Evolutionary conservation across 2,797 vertebrate genomes (phyloP).

Genomic region (Myripristis jacobus): DNA sequence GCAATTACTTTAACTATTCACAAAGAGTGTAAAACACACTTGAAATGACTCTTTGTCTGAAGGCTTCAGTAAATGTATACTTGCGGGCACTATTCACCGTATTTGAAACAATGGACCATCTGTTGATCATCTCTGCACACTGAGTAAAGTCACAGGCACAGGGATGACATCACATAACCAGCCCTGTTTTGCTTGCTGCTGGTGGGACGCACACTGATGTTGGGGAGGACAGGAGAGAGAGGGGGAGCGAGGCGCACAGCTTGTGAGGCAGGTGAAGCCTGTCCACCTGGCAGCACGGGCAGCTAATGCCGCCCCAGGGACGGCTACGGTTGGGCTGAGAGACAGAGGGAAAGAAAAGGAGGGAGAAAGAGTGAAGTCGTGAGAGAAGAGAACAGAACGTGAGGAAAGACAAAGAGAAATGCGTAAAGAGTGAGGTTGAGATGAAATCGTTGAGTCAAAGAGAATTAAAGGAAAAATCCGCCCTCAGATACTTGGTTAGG

Average conservation of each 20-base stretch:
- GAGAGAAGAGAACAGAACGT: constrained; percentile 6
- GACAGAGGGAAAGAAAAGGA: constrained; percentile 6
- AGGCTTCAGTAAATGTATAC: too few species aligned
- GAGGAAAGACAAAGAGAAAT: constrained; percentile 49
- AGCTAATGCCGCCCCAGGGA: constrained; percentile 8
- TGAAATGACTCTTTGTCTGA: too few species aligned
- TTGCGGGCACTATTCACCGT: background rate
- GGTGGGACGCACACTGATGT: constrained; percentile 20
- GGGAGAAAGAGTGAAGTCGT: background rate
- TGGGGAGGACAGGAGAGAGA: constrained; percentile 26
- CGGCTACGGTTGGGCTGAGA: constrained; percentile 3
- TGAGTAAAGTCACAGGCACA: background rate
- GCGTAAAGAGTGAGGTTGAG: constrained; percentile 10
- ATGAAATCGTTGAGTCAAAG: too few species aligned
- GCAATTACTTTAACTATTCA: too few species aligned
- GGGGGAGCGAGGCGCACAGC: background rate
- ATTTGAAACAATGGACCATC: background rate
- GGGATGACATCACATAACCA: constrained; percentile 14
- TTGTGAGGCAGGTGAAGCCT: constrained; percentile 58
- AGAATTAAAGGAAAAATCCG: too few species aligned
- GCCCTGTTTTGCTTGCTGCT: constrained; percentile 4
- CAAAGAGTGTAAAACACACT: too few species aligned
- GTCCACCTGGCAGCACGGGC: constrained; percentile 20
- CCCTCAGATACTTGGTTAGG: too few species aligned
- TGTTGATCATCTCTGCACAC: background rate